Evolutionary conservation across 2,113 vertebrate species (phyloP), one percentile per base, ranked within the genome.

Genomic region (Myotis brandtii): DNA sequence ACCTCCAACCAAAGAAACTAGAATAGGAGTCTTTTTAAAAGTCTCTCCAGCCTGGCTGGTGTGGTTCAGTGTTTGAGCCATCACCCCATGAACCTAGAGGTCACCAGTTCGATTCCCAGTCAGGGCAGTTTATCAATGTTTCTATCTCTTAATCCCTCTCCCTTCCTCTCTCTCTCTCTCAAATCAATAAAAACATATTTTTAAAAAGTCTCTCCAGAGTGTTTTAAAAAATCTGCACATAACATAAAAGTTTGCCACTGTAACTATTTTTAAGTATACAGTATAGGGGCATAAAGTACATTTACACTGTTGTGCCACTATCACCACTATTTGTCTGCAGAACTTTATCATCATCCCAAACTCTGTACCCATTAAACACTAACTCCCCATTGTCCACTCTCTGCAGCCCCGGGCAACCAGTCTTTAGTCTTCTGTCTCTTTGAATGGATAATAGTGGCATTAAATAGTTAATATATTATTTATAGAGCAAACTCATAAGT

Each of bases 361-460:
- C 30, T 62, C 27, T 87, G 17, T 83, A 77, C n/a, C 43, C 32
- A 77, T 48, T 88, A 54, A 72, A 91, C 5, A 54, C 23, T 76
- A 82, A 83, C 48, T 85, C 37, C 16, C 30, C 67, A 27, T n/a
- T 14, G 34, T 72, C 76, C 23, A n/a, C 34, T 84, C 46, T 32
- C 14, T 40, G 27, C 5, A 89, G 46, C 9, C 23, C 40, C 13
- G n/a, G 16, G 43, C 34, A 48, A 48, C 43, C 27, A 80, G 40
- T 85, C 75, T 80, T 84, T 20, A 59, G 48, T n/a, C 52, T 92
- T 88, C 56, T 13, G 21, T 56, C 27, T 92, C 87, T 88, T 75
- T 32, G 56, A 59, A 73, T 73, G 46, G 67, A 69, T 80, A 89
- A 30, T 82, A 83, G 23, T 87, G 70, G 6, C 34, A 66, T 77